Evolutionary conservation across 2,113 vertebrate genomes (phyloP).

Genomic region (Lagopus muta): DNA sequence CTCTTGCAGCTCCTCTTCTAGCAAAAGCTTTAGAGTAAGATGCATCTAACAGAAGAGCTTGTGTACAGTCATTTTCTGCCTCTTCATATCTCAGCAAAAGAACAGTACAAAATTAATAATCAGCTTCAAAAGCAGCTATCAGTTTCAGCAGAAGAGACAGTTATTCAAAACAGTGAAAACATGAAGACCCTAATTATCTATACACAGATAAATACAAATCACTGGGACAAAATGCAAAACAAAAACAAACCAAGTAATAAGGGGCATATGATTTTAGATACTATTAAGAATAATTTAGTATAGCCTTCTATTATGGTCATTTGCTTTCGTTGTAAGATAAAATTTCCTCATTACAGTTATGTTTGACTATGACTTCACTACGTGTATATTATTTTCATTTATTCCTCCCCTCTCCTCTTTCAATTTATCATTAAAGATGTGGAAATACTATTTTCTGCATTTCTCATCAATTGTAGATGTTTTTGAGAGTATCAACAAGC

Average conservation of each 20-base stretch:
- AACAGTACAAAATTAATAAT: background rate
- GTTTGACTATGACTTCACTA: background rate
- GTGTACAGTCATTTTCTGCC: conserved; percentile 92
- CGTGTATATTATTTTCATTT: background rate
- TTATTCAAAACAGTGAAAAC: background rate
- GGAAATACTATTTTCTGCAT: background rate
- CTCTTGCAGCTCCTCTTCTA: conserved; percentile 90
- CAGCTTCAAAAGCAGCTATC: background rate
- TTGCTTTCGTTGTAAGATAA: background rate
- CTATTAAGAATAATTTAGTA: background rate
- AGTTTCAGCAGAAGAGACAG: background rate
- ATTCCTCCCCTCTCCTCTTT: background rate
- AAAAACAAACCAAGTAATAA: background rate
- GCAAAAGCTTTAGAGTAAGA: conserved; percentile 95
- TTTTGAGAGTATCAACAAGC: background rate
- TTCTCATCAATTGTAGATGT: background rate
- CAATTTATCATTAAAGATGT: background rate
- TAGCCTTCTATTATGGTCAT: background rate
- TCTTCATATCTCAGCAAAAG: conserved; percentile 84
- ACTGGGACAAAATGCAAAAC: background rate
- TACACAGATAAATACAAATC: background rate
- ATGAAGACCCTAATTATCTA: background rate
- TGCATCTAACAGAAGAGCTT: conserved; percentile 86
- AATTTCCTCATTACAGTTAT: background rate
- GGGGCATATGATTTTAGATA: background rate